Percentiles rank a stretch among this genome's conserved stretches.
These are phyloP conservation scores for Megatriorchis doriae DNA, from an alignment of 2,113 vertebrate species.

Conservation along the genomic window DNA sequence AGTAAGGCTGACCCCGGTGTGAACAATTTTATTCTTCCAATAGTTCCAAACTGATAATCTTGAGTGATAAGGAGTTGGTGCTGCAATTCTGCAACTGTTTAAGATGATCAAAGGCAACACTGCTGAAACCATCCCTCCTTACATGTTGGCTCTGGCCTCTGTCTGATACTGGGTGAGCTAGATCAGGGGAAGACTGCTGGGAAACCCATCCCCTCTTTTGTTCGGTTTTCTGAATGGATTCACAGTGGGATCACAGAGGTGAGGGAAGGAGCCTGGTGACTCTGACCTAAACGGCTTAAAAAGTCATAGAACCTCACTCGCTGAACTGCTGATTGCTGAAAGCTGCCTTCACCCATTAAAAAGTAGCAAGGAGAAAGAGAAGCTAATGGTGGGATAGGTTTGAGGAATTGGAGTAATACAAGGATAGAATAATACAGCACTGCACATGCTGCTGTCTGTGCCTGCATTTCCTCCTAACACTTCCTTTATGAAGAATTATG, in stretches of 20 bases:
- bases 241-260: neutral
- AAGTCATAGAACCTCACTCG: neutral
- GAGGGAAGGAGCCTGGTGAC: neutral
- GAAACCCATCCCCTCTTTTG: neutral
- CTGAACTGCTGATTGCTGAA: neutral
- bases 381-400: neutral
- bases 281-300: neutral
- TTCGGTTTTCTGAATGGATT: neutral
- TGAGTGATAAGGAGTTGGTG: neutral
- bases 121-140: neutral
- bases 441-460: neutral
- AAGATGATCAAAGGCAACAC: neutral
- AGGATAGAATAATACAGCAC: neutral
- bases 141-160: neutral
- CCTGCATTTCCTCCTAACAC: neutral
- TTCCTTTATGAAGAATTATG: neutral
- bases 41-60: neutral
- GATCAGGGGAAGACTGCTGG: rapidly evolving
- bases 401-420: neutral
- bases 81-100: neutral
- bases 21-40: neutral
- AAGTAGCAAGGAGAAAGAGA: neutral
- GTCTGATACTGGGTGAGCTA: neutral
- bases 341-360: neutral
- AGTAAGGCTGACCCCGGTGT: neutral